Evolutionary conservation across 64 coral and sea anemone species (phyloP).

Genomic region (Montipora capricornis): DNA sequence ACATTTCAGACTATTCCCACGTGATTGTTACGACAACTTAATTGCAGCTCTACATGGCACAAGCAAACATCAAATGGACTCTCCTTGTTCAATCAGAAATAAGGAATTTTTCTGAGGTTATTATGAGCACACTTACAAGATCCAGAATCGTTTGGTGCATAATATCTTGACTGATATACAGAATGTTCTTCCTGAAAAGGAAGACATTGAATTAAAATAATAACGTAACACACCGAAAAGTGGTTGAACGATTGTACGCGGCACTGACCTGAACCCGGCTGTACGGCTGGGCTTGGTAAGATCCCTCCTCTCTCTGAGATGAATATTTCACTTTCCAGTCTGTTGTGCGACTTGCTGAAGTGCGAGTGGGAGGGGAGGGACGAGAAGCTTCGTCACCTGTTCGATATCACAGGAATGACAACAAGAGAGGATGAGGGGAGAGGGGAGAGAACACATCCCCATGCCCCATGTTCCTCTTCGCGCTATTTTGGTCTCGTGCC

Average conservation of each 20-base stretch:
- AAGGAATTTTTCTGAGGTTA: not conserved
- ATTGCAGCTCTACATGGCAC: too few relatives aligned
- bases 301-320: conserved; percentile 9
- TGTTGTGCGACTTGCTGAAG: conserved; percentile 67
- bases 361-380: conserved; percentile 75
- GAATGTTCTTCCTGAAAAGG: conserved; percentile 8
- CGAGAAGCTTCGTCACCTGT: conserved; percentile 55
- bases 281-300: not conserved
- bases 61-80: too few relatives aligned
- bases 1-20: too few relatives aligned
- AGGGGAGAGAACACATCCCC: too few relatives aligned
- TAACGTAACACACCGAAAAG: not conserved
- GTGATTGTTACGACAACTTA: too few relatives aligned
- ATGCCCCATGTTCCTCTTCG: too few relatives aligned
- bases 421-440: too few relatives aligned
- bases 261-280: not conserved
- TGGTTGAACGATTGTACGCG: not conserved
- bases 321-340: conserved; percentile 78
- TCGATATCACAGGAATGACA: not conserved
- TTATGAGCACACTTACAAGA: conserved; percentile 13
- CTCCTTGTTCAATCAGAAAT: too few relatives aligned
- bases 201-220: too few relatives aligned
- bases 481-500: too few relatives aligned
- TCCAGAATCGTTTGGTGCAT: not conserved
- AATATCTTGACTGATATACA: conserved; percentile 20